Evolutionary conservation across 2,888 invertebrate species (phyloP).

Genomic region (Laothoe populi): DNA sequence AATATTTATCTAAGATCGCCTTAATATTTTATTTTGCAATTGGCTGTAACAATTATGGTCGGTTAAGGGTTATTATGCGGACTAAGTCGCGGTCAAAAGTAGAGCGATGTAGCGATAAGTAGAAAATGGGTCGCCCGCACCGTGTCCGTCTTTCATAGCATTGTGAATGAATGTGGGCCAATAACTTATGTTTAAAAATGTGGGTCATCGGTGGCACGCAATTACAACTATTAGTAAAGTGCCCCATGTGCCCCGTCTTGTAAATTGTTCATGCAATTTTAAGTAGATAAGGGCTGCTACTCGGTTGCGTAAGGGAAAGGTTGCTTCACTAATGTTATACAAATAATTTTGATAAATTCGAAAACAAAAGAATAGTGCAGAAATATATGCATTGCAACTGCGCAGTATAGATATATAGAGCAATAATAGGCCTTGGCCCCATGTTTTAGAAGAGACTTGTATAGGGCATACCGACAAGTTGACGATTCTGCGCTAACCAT

Average conservation of each 20-base stretch:
- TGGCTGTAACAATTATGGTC: conserved; percentile 12
- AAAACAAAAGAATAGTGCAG: no score
- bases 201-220: conserved; percentile 78
- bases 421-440: no score
- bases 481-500: no score
- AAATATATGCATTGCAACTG: no score
- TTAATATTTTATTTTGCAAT: conserved; percentile 2
- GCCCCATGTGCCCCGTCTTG: neutral
- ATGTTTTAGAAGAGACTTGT: no score
- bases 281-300: no score
- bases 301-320: neutral
- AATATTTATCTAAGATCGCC: neutral
- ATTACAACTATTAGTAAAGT: conserved; percentile 49
- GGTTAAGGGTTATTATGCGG: conserved; percentile 28
- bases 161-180: conserved; percentile 67
- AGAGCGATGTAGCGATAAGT: conserved; percentile 75
- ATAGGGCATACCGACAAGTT: no score
- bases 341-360: no score
- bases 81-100: conserved; percentile 49
- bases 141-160: conserved; percentile 54
- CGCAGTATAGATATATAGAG: no score
- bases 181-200: conserved; percentile 71
- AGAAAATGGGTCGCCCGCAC: conserved; percentile 77
- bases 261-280: conserved; percentile 3
- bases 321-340: neutral